Evolutionary conservation across 1,140 invertebrate genomes (phyloP), one percentile per base, ranked within the genome.

Genomic region (Carcinoscorpius rotundicauda): DNA sequence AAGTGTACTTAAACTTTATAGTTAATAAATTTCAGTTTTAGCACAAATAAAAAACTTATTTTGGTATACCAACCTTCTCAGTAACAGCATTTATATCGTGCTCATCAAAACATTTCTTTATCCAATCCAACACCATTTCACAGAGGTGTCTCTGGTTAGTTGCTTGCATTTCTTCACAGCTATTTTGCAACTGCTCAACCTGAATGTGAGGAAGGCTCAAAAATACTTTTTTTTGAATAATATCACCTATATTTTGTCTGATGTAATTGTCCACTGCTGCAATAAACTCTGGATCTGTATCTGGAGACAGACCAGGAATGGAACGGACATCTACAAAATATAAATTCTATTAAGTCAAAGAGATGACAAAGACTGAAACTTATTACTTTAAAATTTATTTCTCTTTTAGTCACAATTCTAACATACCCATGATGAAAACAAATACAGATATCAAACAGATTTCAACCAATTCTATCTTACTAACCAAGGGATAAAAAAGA

Each of bases 211-310:
- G 82, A 55, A 89, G 76, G 6, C 80, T 77, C 50, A 83, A 78
- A 11, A 88, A 78, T 61, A 81, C 68, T 76, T 78, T 73, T 76
- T 79, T 80, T 69, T 80, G 77, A 56, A 82, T 81, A 29, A 88
- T 76, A 50, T 79, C 77, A 51, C 76, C 74, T 29, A 87, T 85
- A 73, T 89, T 81, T 68, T 84, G 79, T 6, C 82, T 79, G 67
- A 93, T 89, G 76, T 83, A 91, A 5, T 78, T 73, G 76, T 90
- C 87, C 55, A 88, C 82, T 72, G 82, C 79, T 61, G 78, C 74
- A 29, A 82, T 79, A 64, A 87, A 82, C 55, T 80, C 77, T 60
- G 81, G 80, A 74, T 85, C 83, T 60, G 78, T 78, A 29, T 29
- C 29, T 29, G 29, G 29, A 66, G 80, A 78, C 63, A 88, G 83